These are phyloP conservation scores for Sylvia borin DNA, from an alignment of 2,797 vertebrate genomes.

Conservation along the genomic window DNA sequence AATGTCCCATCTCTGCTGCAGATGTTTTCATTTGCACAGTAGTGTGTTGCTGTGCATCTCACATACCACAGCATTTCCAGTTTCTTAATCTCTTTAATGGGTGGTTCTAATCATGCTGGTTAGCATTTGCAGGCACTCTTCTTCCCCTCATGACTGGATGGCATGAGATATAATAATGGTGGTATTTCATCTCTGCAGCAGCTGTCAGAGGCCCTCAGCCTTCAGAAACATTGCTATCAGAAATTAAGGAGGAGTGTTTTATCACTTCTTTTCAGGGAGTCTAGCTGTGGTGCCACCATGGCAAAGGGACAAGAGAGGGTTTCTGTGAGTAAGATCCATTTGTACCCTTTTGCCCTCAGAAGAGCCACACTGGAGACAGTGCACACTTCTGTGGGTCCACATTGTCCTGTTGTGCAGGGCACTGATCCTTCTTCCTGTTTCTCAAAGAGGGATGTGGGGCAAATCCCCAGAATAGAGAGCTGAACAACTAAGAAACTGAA, in stretches of 20 bases:
- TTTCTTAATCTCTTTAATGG: slow-evolving; percentile 21
- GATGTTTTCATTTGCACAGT: neutral
- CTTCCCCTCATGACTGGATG: neutral
- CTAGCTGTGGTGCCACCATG: neutral
- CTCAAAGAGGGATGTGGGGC: neutral
- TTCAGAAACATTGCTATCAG: neutral
- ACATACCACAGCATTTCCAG: neutral
- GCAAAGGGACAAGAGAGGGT: neutral
- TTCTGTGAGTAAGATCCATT: neutral
- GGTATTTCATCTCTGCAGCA: neutral
- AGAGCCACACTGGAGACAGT: neutral
- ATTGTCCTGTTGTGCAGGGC: neutral
- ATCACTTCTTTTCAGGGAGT: neutral
- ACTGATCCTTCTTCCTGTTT: neutral
- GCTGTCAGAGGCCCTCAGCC: neutral
- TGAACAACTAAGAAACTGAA: slow-evolving; percentile 23
- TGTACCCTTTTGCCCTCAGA: fast-evolving
- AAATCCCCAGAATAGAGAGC: neutral
- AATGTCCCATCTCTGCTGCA: neutral
- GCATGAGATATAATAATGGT: neutral
- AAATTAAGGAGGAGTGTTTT: neutral
- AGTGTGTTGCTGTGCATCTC: neutral
- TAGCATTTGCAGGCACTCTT: neutral
- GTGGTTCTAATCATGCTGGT: neutral
- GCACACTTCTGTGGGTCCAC: neutral